These are phyloP conservation scores for Aythya baeri DNA, from an alignment of 2,113 vertebrate species.

Conservation along the genomic window DNA sequence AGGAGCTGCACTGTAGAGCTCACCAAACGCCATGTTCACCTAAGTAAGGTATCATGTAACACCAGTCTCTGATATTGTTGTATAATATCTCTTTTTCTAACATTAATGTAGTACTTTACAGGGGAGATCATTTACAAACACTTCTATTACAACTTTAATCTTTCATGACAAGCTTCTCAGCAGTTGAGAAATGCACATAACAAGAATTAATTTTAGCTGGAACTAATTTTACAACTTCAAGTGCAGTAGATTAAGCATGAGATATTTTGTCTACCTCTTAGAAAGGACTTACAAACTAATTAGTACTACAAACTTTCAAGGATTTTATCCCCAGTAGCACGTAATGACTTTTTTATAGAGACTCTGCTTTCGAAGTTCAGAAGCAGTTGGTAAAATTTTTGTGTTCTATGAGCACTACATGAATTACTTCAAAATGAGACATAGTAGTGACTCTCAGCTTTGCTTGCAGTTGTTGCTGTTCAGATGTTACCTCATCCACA, in stretches of 20 bases:
- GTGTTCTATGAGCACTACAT: neutral
- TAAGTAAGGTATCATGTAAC: neutral
- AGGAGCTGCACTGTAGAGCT: neutral
- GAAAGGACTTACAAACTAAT: neutral
- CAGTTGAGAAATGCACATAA: neutral
- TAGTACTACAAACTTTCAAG: neutral
- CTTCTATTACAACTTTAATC: neutral
- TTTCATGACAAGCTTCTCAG: neutral
- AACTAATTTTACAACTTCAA: neutral
- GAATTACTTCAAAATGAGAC: neutral
- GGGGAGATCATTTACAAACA: neutral
- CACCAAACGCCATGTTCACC: neutral
- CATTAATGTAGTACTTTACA: neutral
- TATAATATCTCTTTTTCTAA: neutral
- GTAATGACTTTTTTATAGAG: neutral
- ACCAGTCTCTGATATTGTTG: neutral
- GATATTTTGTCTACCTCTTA: neutral
- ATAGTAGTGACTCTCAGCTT: neutral
- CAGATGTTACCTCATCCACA: neutral
- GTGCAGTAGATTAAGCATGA: neutral
- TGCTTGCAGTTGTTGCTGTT: neutral
- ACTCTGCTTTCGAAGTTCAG: neutral
- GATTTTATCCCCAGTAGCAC: neutral
- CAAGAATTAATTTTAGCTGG: neutral
- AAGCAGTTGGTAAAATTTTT: neutral